A percentile compares a stretch with the other conserved stretches of the same genome.
These are phyloP conservation scores for Mormyrus lacerda DNA, from an alignment of 2,113 vertebrate species.

Conservation along the genomic window DNA sequence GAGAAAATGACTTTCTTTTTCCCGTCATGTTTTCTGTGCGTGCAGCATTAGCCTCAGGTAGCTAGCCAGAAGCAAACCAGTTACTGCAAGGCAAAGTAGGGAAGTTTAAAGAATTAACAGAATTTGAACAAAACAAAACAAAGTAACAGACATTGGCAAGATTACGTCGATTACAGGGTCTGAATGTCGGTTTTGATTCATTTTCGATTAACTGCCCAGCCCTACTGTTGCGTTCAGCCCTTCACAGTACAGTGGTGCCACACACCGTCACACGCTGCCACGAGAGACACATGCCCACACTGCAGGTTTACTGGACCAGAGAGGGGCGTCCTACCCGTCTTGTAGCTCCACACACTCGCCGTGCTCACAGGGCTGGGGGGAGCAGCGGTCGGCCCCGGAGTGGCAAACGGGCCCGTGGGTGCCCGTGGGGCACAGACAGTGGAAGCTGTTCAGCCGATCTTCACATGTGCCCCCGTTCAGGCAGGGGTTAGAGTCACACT, in stretches of 20 bases:
- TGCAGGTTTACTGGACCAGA: neutral
- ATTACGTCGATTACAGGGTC: too few species aligned
- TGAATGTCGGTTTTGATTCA: too few species aligned
- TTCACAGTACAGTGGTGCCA: neutral
- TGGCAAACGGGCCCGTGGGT: conserved; percentile 78
- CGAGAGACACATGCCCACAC: neutral
- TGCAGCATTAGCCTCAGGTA: too few species aligned
- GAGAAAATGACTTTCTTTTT: too few species aligned
- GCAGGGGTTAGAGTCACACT: conserved; percentile 82
- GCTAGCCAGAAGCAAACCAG: too few species aligned
- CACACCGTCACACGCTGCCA: neutral
- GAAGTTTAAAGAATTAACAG: too few species aligned
- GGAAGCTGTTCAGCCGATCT: conserved; percentile 75
- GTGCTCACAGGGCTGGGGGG: conserved; percentile 71
- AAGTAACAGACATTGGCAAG: too few species aligned
- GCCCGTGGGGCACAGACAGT: conserved; percentile 73
- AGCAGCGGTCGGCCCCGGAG: conserved; percentile 75
- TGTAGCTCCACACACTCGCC: conserved; percentile 74
- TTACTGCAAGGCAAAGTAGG: too few species aligned
- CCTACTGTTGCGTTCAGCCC: neutral
- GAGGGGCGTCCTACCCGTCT: conserved; percentile 55
- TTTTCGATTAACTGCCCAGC: too few species aligned
- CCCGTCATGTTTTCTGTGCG: too few species aligned
- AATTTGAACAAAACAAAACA: too few species aligned
- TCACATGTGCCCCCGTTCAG: conserved; percentile 78